Evolutionary conservation across 2,797 vertebrate species (phyloP).

Genomic region (Pseudocheirus occidentalis): DNA sequence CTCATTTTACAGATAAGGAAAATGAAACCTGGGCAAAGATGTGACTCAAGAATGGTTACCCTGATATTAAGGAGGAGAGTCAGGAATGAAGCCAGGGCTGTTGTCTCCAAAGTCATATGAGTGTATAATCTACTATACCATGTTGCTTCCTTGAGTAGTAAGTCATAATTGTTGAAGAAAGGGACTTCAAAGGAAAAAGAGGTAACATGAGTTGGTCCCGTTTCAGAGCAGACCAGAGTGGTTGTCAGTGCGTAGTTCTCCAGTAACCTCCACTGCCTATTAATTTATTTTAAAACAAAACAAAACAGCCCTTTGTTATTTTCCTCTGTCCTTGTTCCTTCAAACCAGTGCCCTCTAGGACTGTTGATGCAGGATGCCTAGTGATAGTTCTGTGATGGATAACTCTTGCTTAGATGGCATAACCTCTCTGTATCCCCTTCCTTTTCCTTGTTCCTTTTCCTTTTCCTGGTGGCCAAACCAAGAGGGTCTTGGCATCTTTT

Average conservation of each 20-base stretch:
- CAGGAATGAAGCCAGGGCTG: neutral
- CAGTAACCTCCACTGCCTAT: slow-evolving; percentile 56
- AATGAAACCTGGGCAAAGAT: neutral
- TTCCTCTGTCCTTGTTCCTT: slow-evolving; percentile 65
- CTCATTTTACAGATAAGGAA: neutral
- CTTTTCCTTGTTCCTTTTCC: slow-evolving; percentile 78
- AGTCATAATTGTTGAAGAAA: neutral
- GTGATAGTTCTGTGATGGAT: slow-evolving; percentile 67
- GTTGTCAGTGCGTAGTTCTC: slow-evolving; percentile 63
- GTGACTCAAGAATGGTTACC: neutral
- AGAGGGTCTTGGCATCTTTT: slow-evolving; percentile 68
- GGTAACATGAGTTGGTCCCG: neutral
- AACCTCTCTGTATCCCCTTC: slow-evolving; percentile 73
- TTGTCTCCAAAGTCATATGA: neutral
- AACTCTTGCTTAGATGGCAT: slow-evolving; percentile 45
- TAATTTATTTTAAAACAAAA: slow-evolving; percentile 59
- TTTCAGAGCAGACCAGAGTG: neutral
- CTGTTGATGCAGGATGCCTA: slow-evolving; percentile 65
- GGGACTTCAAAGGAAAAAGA: neutral
- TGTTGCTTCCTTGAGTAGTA: neutral
- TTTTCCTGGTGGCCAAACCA: slow-evolving; percentile 76
- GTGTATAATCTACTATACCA: neutral
- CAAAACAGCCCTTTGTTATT: slow-evolving; percentile 50
- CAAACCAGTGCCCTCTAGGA: slow-evolving; percentile 52
- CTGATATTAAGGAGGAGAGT: neutral